Evolutionary conservation across 1,140 invertebrate species (phyloP), one percentile per base, ranked within the genome.

Genomic region (Eubasilissa regina): DNA sequence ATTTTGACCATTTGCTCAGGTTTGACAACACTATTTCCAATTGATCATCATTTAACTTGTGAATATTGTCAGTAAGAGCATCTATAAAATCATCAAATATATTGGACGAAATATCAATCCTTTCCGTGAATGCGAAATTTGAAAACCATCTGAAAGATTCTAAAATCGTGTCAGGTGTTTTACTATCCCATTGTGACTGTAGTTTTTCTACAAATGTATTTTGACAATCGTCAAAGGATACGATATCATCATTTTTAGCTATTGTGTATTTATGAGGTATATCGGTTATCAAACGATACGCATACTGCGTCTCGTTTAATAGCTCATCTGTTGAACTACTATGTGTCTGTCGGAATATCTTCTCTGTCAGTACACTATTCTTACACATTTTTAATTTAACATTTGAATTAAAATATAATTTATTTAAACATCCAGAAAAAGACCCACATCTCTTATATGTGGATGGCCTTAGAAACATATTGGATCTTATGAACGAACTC

Each of bases 71-170:
- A 64, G 84, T 87, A 13, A 89, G 86, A 11, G 80, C 83, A 78
- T 87, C 82, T 0, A 90, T 84, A 78, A 92, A 87, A 44, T 75
- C 70, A 12, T 87, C 81, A 70, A 90, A 91, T 12, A 84, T 80
- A 11, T 74, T 53, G 44, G 87, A 85, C 4, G 87, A 84, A 6
- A 89, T 79, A 58, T 74, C 6, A 10, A 86, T 84, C 44, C 84
- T 81, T 43, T 86, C 35, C 51, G 60, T 44, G 76, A 80, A 25
- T 62, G 86, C 86, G 83, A 86, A 86, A 62, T 86, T 75, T n/a
- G 87, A 82, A 7, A 91, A 72, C 3, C 48, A 76, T 66, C 84
- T 80, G 53, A 91, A 89, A 12, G 85, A 84, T 0, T 81, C 70
- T 0, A 88, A 73, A 8, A 91, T 81, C 15, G 89, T 45, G 0